Conservation (phyloP, 2,113 vertebrate genomes). For the Microcebus ravelobensis region DNA sequence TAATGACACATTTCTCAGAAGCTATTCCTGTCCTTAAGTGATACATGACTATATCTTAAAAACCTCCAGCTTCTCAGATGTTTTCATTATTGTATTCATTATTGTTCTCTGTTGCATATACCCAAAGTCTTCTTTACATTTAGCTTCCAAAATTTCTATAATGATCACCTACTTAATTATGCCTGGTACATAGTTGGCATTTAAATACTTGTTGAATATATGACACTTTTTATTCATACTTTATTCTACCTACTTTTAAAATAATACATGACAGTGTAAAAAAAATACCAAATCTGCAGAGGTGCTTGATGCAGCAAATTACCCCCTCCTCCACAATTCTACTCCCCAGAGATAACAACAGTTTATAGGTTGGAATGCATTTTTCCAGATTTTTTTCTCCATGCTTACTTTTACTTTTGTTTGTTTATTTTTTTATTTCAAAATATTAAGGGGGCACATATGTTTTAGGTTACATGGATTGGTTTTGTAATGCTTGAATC, state of each 20-base stretch:
- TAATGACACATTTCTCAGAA: not conserved
- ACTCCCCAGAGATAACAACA: not conserved
- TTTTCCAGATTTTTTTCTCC: slow-evolving; percentile 28
- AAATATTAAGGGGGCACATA: too few relatives aligned
- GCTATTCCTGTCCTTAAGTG: not conserved
- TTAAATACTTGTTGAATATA: slow-evolving; percentile 56
- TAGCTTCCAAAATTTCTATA: slow-evolving; percentile 22
- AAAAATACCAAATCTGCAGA: not conserved
- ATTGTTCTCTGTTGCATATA: not conserved
- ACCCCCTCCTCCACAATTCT: not conserved
- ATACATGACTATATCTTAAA: not conserved
- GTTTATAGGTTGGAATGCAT: not conserved
- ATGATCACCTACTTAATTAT: slow-evolving; percentile 41
- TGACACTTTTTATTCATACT: not conserved
- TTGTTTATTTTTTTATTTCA: not conserved
- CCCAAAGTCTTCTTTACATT: not conserved
- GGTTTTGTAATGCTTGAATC: too few relatives aligned
- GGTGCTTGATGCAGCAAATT: not conserved
- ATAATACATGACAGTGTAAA: slow-evolving; percentile 36
- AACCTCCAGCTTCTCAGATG: not conserved
- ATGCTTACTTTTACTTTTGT: slow-evolving; percentile 4
- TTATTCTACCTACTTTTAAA: slow-evolving; percentile 22
- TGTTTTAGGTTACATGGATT: too few relatives aligned
- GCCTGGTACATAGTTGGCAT: not conserved
- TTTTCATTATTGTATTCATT: not conserved